Conservation (phyloP, 2,797 vertebrate genomes). For the Etheostoma nigrum region DNA sequence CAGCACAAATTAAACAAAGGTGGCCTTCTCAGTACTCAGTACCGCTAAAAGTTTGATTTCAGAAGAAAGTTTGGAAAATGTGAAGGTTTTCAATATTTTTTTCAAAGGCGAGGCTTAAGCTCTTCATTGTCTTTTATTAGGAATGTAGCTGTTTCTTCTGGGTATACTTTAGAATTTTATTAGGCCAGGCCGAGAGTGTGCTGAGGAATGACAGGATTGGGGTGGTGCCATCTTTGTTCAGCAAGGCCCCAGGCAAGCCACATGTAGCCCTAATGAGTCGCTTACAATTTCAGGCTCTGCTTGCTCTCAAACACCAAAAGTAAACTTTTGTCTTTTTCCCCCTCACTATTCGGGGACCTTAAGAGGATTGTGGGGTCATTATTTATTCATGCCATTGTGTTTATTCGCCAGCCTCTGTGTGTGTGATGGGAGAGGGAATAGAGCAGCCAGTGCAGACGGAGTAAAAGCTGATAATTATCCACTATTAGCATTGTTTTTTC, state of each 20-base stretch:
- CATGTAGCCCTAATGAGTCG: slow-evolving; percentile 84
- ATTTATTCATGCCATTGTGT: slow-evolving; percentile 86
- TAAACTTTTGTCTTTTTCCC: slow-evolving; percentile 81
- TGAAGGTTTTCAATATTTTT: slow-evolving; percentile 28
- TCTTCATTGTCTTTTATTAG: slow-evolving; percentile 69
- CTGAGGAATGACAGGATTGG: slow-evolving; percentile 68
- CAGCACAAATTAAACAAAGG: slow-evolving; percentile 17
- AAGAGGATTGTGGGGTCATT: slow-evolving; percentile 82
- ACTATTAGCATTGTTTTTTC: slow-evolving; percentile 81
- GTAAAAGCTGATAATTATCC: slow-evolving; percentile 81
- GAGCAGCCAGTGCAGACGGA: slow-evolving; percentile 63
- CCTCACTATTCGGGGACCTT: slow-evolving; percentile 77
- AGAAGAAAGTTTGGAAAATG: slow-evolving; percentile 44
- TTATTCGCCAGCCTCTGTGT: slow-evolving; percentile 79
- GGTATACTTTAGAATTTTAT: slow-evolving; percentile 77
- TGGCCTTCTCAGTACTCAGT: slow-evolving; percentile 5
- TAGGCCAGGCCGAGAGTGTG: slow-evolving; percentile 68
- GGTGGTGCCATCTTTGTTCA: slow-evolving; percentile 78
- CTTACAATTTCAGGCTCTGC: slow-evolving; percentile 83
- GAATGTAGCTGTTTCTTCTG: slow-evolving; percentile 70
- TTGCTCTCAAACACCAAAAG: slow-evolving; percentile 84
- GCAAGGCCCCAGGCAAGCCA: slow-evolving; percentile 76
- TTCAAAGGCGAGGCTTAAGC: slow-evolving; percentile 49
- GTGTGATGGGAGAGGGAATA: slow-evolving; percentile 70
- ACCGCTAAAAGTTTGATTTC: slow-evolving; percentile 30